Percentiles rank a stretch among this genome's conserved stretches.
Conservation (phyloP, 2,797 vertebrate genomes). For the Ciconia nigra region DNA sequence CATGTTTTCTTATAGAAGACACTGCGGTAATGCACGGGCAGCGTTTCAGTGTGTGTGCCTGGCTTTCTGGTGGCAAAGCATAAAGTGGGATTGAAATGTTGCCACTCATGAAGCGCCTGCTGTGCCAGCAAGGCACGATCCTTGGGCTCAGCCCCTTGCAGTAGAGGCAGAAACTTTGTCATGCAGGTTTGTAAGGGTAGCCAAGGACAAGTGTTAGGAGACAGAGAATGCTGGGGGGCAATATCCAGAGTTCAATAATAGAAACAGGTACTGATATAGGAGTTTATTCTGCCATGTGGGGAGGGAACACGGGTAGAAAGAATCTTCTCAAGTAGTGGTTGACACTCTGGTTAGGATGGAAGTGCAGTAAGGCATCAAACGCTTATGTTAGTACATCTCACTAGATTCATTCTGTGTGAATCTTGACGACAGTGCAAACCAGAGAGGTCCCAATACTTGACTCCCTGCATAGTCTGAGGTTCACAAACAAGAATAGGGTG, state of each 20-base stretch:
- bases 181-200: neutral
- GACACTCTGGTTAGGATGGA: neutral
- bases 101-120: neutral
- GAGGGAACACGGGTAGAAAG: neutral
- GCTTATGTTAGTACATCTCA: accelerated
- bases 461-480: accelerated
- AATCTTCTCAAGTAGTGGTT: neutral
- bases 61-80: slow-evolving; percentile 38
- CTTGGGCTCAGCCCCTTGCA: neutral
- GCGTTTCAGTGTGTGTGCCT: neutral
- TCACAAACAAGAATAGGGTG: neutral
- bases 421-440: neutral
- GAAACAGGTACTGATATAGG: neutral
- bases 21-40: slow-evolving; percentile 26
- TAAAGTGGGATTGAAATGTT: slow-evolving; percentile 17
- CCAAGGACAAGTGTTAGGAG: neutral
- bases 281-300: neutral
- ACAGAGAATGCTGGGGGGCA: neutral
- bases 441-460: neutral
- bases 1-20: slow-evolving; percentile 65
- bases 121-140: neutral
- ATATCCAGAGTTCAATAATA: neutral
- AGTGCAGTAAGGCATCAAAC: neutral
- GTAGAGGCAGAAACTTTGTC: neutral
- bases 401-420: neutral